These are phyloP conservation scores for Triplophysa yarkandensis DNA, from an alignment of 2,797 vertebrate species.

Conservation along the genomic window DNA sequence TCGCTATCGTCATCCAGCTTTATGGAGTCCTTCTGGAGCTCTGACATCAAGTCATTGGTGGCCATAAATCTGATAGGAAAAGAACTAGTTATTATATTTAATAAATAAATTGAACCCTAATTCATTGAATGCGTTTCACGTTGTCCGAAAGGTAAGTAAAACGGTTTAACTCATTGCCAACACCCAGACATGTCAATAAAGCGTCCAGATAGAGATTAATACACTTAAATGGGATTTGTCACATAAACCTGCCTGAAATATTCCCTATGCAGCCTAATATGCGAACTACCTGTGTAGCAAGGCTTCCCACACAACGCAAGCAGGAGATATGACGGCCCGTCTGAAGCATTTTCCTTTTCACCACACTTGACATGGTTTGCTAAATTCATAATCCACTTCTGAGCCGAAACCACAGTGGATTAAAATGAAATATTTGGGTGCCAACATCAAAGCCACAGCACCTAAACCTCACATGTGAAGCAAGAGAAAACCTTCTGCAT, in stretches of 20 bases:
- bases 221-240: slow-evolving; percentile 1
- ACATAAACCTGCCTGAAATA: not conserved
- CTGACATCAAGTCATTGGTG: slow-evolving; percentile 98
- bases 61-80: slow-evolving; percentile 90
- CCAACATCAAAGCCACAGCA: slow-evolving; percentile 47
- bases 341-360: slow-evolving; percentile 37
- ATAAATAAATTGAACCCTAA: not conserved
- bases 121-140: not conserved
- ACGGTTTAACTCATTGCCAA: not conserved
- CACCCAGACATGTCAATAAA: not conserved
- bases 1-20: slow-evolving; percentile 99
- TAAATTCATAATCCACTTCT: slow-evolving; percentile 51
- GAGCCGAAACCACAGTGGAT: slow-evolving; percentile 46
- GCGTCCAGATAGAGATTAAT: not conserved
- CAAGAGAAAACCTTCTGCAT: slow-evolving; percentile 10
- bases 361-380: slow-evolving; percentile 37
- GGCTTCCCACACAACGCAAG: not conserved
- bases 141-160: not conserved
- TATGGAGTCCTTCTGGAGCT: slow-evolving; percentile 98
- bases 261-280: not conserved
- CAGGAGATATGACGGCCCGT: slow-evolving; percentile 17
- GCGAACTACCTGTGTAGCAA: not conserved
- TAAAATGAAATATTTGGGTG: slow-evolving; percentile 39
- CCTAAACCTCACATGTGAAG: slow-evolving; percentile 18
- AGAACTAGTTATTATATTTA: not conserved